Evolutionary conservation across 2,888 invertebrate species (phyloP).

Genomic region (Drosophila fungiperda): DNA sequence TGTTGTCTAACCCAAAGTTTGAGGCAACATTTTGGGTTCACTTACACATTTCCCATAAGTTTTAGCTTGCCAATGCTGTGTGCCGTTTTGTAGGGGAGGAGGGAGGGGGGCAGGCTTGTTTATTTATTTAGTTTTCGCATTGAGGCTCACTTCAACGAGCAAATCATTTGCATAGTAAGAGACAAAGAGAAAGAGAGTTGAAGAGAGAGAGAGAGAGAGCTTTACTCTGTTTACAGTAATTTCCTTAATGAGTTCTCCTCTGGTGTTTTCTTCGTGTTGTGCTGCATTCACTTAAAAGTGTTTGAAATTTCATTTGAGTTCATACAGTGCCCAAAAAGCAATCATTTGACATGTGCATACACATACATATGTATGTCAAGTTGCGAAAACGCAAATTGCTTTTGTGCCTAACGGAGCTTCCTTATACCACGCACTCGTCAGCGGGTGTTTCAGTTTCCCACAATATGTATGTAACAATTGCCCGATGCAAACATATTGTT

Average conservation of each 20-base stretch:
- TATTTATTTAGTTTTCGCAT: conserved; percentile 57
- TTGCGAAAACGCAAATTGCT: conserved; percentile 63
- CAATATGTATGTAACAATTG: neutral
- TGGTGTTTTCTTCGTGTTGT: conserved; percentile 27
- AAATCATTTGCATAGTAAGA: conserved; percentile 55
- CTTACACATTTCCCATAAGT: conserved; percentile 29
- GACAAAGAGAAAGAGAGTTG: conserved; percentile 6
- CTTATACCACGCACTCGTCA: conserved; percentile 7
- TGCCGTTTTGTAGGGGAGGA: too few species aligned
- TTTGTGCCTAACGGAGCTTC: conserved; percentile 36
- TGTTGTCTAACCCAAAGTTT: conserved; percentile 1
- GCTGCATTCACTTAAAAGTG: conserved; percentile 68
- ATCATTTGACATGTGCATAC: conserved; percentile 67
- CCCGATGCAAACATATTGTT: neutral
- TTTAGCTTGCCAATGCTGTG: conserved; percentile 12
- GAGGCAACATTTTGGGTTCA: conserved; percentile 10
- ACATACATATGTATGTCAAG: conserved; percentile 52
- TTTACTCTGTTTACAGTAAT: conserved; percentile 72
- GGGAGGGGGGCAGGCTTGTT: conserved; percentile 43
- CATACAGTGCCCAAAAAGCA: conserved; percentile 47
- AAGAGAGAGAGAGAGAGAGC: conserved; percentile 8
- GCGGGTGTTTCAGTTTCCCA: conserved; percentile 3
- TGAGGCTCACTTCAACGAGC: conserved; percentile 64
- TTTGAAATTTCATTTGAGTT: conserved; percentile 68
- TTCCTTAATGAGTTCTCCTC: conserved; percentile 76